Conservation (phyloP, 2,113 vertebrate species). For the Menidia beryllina region DNA sequence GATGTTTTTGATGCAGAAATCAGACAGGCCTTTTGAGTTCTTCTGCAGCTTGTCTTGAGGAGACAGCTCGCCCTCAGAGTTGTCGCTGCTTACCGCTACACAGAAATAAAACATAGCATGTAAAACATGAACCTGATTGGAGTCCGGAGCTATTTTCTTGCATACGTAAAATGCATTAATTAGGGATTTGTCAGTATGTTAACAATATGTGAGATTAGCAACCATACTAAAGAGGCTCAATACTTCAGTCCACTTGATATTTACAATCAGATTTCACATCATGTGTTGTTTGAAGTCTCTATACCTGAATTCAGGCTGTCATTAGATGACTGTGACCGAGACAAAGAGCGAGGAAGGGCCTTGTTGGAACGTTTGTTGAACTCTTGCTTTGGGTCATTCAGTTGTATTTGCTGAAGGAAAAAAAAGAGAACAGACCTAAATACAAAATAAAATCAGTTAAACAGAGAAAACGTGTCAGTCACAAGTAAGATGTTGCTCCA, state of each 20-base stretch:
- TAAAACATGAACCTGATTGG: constrained; percentile 21
- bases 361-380: constrained; percentile 91
- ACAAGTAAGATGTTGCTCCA: neutral
- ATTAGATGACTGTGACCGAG: constrained; percentile 89
- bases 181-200: too few species aligned
- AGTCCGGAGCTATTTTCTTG: constrained; percentile 31
- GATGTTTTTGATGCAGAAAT: constrained; percentile 95
- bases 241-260: constrained; percentile 53
- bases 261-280: constrained; percentile 37
- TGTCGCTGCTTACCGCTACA: constrained; percentile 87
- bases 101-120: neutral
- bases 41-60: constrained; percentile 88
- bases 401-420: constrained; percentile 85
- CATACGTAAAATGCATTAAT: too few species aligned
- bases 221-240: constrained; percentile 48
- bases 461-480: neutral
- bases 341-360: constrained; percentile 87
- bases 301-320: constrained; percentile 92
- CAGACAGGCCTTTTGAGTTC: constrained; percentile 86
- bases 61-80: constrained; percentile 88
- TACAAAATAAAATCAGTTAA: neutral
- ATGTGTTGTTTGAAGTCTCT: constrained; percentile 29
- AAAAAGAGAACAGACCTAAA: neutral
- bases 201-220: constrained; percentile 50
- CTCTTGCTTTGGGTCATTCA: constrained; percentile 90